Evolutionary conservation across 30 jellyfish, hydroid and myxozoan genomes (phyloP).

Genomic region (Aurelia aurita complex sp. Pacific): DNA sequence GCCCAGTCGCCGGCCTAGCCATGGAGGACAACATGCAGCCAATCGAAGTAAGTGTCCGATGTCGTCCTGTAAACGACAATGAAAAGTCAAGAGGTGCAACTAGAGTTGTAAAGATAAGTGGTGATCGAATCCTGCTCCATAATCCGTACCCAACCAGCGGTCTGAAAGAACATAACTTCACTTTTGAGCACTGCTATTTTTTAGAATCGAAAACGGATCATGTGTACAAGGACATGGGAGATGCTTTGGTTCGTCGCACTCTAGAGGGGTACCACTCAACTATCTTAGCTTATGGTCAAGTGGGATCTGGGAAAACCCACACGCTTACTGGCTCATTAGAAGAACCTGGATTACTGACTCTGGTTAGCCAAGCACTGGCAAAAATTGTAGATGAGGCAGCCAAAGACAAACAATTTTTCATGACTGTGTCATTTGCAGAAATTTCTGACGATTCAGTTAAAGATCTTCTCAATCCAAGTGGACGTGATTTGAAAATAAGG

Average conservation of each 20-base stretch:
- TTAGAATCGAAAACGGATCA: slow-evolving; percentile 83
- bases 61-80: slow-evolving; percentile 53
- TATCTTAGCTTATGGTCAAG: slow-evolving; percentile 84
- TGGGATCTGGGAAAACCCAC: slow-evolving; percentile 85
- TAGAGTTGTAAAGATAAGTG: slow-evolving; percentile 85
- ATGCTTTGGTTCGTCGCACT: slow-evolving; percentile 75
- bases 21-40: slow-evolving; percentile 42
- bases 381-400: slow-evolving; percentile 75
- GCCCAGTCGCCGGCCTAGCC: neutral
- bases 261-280: slow-evolving; percentile 91
- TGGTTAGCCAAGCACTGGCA: slow-evolving; percentile 64
- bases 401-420: slow-evolving; percentile 62
- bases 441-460: slow-evolving; percentile 74
- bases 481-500: slow-evolving; percentile 79
- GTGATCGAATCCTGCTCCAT: slow-evolving; percentile 82
- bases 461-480: slow-evolving; percentile 92
- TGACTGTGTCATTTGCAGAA: slow-evolving; percentile 84
- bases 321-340: slow-evolving; percentile 82
- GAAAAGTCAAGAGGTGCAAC: slow-evolving; percentile 94
- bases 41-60: slow-evolving; percentile 54
- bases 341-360: slow-evolving; percentile 83
- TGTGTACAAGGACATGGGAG: slow-evolving; percentile 77
- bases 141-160: slow-evolving; percentile 82
- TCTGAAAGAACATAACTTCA: slow-evolving; percentile 75
- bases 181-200: slow-evolving; percentile 78